Evolutionary conservation across 2,888 invertebrate genomes (phyloP).

Genomic region (Bursaphelenchus okinawaensis): DNA sequence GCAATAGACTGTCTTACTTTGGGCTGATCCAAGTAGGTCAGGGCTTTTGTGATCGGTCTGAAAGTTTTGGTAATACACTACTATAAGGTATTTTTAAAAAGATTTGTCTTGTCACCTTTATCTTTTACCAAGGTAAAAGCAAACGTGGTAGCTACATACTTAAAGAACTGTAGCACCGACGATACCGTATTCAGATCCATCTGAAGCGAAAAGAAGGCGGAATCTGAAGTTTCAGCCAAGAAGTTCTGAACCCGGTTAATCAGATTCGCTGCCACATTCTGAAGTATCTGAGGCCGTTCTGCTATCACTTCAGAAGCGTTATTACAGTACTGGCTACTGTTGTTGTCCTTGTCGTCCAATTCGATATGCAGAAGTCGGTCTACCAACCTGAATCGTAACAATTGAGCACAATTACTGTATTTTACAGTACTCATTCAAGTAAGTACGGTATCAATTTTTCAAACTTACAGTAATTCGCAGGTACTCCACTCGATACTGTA

Average conservation of each 20-base stretch:
- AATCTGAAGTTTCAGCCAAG: neutral
- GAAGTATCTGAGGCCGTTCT: neutral
- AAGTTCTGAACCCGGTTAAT: neutral
- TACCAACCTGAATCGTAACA: neutral
- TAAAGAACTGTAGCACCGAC: neutral
- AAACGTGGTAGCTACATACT: too few relatives aligned
- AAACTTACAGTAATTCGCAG: constrained; percentile 16
- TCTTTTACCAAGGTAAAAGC: neutral
- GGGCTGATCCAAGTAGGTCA: neutral
- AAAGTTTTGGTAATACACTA: neutral
- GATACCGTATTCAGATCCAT: neutral
- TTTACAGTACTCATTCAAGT: too few relatives aligned
- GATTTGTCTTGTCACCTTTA: neutral
- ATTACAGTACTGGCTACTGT: neutral
- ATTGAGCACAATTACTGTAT: too few relatives aligned
- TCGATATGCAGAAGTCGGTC: neutral
- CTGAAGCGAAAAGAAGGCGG: neutral
- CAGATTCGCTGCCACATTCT: neutral
- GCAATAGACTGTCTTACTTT: neutral
- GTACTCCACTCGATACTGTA: constrained; percentile 15
- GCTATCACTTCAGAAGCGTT: too few relatives aligned
- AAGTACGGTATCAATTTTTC: too few relatives aligned
- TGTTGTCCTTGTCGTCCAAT: neutral
- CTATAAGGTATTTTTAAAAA: too few relatives aligned
- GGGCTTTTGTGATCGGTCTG: neutral